Base-by-base conservation (phyloP, 1,140 invertebrate species). In the Pteromalus puparum region DNA sequence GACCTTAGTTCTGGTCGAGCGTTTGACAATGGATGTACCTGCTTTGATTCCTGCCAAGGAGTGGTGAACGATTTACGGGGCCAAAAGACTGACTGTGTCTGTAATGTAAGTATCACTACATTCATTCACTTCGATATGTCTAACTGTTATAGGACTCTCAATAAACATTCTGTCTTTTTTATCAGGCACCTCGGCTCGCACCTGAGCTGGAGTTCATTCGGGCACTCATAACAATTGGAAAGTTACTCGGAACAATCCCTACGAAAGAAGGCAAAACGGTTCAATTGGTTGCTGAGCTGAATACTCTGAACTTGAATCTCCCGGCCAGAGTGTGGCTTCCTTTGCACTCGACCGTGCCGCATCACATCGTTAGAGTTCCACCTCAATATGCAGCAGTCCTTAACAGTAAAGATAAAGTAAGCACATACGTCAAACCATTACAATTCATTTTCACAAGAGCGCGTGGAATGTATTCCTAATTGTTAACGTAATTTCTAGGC, bases 291-390 rank as follows among this genome's bases (percentile, higher is more conserved):
- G 98, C 98, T 30, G 98, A 99, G 91, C 93, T 99, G 81, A 97
- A 97, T 86, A 95, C 97, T 87, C 93, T 99, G 67, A 99, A 99
- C 93, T 94, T 99, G 82, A 99, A 99, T 94, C 94, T 99, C 85
- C 99, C 99, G 4, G 98, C 99, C 1, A 94, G 98, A 84, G 99
- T 99, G 79, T 99, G 99, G 98, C 93, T 99, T 84, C 99, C 99
- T 21, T 94, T 99, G 61, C 95, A 96, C 89, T 94, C 94, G 87
- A 92, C 93, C 81, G 91, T 94, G 81, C 95, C 95, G 65, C 97
- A 97, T 94, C 96, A 99, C 90, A 96, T 99, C 87, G 96, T 99
- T 53, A 94, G 98, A 89, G 97, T 99, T 91, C 98, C 98, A 46
- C 98, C 98, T 84, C 97, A 98, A 88, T 97, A 97, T 87, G 98